Conservation (phyloP, 1,140 invertebrate genomes). For the Caenorhabditis tropicalis region DNA sequence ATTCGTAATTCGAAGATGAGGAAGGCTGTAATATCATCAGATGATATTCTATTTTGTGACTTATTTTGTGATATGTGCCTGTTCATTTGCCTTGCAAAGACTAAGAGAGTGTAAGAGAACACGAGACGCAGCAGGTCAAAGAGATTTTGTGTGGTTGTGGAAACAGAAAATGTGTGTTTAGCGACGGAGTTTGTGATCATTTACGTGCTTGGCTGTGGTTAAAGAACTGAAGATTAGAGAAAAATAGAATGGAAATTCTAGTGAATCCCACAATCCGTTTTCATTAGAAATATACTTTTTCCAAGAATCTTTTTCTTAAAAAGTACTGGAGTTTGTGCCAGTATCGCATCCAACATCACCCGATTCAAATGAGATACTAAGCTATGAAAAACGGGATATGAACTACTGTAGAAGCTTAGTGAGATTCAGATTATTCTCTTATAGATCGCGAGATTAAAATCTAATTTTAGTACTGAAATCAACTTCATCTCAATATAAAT, state of each 20-base stretch:
- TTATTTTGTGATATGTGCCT: conserved; percentile 31
- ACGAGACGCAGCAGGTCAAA: neutral
- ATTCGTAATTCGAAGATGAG: conserved; percentile 7
- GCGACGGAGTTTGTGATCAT: conserved; percentile 34
- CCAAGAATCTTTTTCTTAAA: neutral
- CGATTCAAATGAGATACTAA: neutral
- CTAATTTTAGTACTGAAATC: too few relatives aligned
- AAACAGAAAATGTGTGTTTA: conserved; percentile 26
- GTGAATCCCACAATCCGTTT: neutral
- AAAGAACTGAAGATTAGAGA: neutral
- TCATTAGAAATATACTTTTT: neutral
- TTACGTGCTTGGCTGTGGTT: neutral
- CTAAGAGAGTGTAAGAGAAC: neutral
- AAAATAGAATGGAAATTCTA: neutral
- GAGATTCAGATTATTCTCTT: neutral
- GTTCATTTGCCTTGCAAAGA: neutral
- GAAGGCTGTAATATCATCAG: conserved; percentile 5
- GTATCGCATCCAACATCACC: neutral
- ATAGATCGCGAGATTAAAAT: neutral
- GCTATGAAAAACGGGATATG: neutral
- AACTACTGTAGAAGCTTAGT: neutral
- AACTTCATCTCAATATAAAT: too few relatives aligned
- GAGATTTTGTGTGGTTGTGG: conserved; percentile 11
- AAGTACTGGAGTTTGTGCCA: neutral
- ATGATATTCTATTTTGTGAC: conserved; percentile 26